A percentile compares a stretch with the other conserved stretches of the same genome.
These are phyloP conservation scores for Hymenochirus boettgeri DNA, from an alignment of 2,113 vertebrate species.

Conservation along the genomic window DNA sequence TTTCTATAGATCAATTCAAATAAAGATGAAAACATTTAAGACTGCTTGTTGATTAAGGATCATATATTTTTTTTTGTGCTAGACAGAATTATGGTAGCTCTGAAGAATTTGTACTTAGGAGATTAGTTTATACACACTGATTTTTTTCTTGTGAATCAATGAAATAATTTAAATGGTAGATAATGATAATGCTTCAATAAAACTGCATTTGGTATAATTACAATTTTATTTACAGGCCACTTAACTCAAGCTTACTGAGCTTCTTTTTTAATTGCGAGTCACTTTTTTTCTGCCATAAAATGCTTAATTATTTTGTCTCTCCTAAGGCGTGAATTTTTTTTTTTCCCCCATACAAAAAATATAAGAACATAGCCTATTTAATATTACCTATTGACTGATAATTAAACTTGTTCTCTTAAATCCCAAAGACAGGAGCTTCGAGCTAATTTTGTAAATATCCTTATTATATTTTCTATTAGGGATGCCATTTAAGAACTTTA, in stretches of 20 bases:
- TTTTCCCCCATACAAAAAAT: slow-evolving; percentile 8
- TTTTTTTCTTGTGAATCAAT: slow-evolving; percentile 40
- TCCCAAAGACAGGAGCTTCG: too few relatives aligned
- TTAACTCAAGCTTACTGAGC: slow-evolving; percentile 33
- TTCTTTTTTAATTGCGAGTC: slow-evolving; percentile 9
- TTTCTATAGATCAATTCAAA: neutral
- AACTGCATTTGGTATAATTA: slow-evolving; percentile 45
- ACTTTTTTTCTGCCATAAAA: slow-evolving; percentile 4
- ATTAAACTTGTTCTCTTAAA: slow-evolving; percentile 1
- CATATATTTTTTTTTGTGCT: slow-evolving; percentile 9
- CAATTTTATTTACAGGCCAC: slow-evolving; percentile 44
- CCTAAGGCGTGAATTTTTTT: slow-evolving; percentile 13
- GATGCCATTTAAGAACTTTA: too few relatives aligned
- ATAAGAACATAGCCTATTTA: slow-evolving; percentile 9
- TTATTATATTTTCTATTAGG: too few relatives aligned
- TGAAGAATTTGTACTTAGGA: slow-evolving; percentile 39
- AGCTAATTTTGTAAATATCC: too few relatives aligned
- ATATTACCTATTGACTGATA: slow-evolving; percentile 4
- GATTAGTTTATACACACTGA: slow-evolving; percentile 41
- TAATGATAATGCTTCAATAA: slow-evolving; percentile 48
- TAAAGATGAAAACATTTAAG: neutral
- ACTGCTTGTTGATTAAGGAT: neutral
- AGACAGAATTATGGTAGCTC: slow-evolving; percentile 30
- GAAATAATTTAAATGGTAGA: slow-evolving; percentile 46
- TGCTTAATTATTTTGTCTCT: slow-evolving; percentile 19